phyloP scores from a whole-genome alignment of 2,113 vertebrate genomes.

The Paraplagusia blochii region DNA sequence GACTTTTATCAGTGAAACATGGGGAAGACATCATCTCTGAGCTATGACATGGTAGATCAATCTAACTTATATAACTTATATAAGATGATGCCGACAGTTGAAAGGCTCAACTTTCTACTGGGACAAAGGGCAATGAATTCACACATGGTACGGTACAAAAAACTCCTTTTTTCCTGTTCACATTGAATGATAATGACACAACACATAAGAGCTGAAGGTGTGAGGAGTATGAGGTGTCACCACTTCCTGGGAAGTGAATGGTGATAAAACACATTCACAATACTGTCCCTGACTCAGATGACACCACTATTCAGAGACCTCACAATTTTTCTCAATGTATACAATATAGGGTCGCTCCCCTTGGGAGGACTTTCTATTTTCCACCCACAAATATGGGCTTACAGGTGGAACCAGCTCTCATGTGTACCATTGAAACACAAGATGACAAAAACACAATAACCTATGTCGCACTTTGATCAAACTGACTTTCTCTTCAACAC shows the following conservation, averaged over 20 bases:
- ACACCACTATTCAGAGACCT: not conserved
- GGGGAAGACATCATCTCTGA: no score
- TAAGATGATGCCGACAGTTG: no score
- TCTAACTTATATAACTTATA: no score
- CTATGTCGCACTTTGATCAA: slow-evolving; percentile 28
- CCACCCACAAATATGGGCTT: slow-evolving; percentile 26
- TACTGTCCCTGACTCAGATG: slow-evolving; percentile 4
- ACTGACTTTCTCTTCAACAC: slow-evolving; percentile 11
- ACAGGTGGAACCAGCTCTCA: slow-evolving; percentile 39
- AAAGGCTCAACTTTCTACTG: no score
- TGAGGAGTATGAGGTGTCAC: no score
- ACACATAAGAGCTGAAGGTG: no score
- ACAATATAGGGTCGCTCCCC: not conserved
- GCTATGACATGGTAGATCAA: no score
- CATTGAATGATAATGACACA: no score
- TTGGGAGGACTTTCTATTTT: slow-evolving; percentile 9
- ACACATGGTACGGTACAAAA: no score
- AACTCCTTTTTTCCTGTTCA: no score
- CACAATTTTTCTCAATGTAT: not conserved
- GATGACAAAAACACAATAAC: slow-evolving; percentile 23
- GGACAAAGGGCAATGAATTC: no score
- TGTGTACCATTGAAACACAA: slow-evolving; percentile 45
- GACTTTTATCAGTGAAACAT: no score
- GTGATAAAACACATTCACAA: not conserved
- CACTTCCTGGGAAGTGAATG: not conserved